These are phyloP conservation scores for Augiades crinisus DNA, from an alignment of 2,888 invertebrate species.

Conservation along the genomic window DNA sequence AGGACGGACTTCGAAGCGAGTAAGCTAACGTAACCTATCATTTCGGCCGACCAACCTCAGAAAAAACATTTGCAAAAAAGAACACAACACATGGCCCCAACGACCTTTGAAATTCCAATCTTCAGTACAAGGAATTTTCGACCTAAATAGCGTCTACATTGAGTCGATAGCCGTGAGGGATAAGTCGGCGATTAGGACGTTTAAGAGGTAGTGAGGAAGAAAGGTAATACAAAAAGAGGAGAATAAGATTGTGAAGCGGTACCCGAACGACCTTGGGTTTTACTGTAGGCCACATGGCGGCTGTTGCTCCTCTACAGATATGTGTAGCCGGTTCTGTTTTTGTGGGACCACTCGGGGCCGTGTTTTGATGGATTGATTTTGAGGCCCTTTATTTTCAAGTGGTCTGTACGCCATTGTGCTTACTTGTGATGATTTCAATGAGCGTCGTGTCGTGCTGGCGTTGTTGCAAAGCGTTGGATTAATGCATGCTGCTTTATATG, in stretches of 20 bases:
- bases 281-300: conserved; percentile 76
- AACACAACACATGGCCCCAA: conserved; percentile 62
- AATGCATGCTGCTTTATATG: conserved; percentile 10
- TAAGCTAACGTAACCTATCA: conserved; percentile 51
- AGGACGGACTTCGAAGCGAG: conserved; percentile 33
- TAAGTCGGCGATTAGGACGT: conserved; percentile 40
- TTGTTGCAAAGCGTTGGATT: conserved; percentile 8
- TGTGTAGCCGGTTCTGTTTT: conserved; percentile 62
- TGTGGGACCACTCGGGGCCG: conserved; percentile 52
- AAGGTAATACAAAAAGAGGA: conserved; percentile 68
- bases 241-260: conserved; percentile 69
- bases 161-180: conserved; percentile 36
- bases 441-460: background rate
- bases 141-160: conserved; percentile 34
- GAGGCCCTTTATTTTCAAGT: conserved; percentile 47
- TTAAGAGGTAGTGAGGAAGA: conserved; percentile 52
- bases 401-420: conserved; percentile 19
- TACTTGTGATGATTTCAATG: conserved; percentile 19
- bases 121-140: conserved; percentile 33
- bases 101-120: conserved; percentile 72
- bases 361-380: conserved; percentile 66
- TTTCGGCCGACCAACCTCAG: conserved; percentile 37
- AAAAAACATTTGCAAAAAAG: conserved; percentile 71
- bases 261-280: conserved; percentile 73
- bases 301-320: conserved; percentile 36